Base-by-base conservation (phyloP, 2,797 vertebrate species). In the Leptodactylus fallax region DNA sequence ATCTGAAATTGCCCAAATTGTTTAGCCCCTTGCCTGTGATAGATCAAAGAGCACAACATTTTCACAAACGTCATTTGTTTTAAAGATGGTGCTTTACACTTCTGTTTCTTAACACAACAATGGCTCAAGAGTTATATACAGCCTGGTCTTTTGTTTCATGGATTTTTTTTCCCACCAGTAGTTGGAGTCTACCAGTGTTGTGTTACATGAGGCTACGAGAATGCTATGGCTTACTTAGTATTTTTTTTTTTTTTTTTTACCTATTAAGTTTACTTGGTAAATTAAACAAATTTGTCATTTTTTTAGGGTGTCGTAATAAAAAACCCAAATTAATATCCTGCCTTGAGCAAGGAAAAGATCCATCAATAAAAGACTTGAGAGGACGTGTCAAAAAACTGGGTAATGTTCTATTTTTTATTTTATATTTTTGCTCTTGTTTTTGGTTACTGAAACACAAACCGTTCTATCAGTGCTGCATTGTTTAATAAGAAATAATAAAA, bases 281-380 rank as follows among this genome's bases (percentile, higher is more conserved):
- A 36, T 69, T 27, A 27, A 11, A 69, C 25, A 69, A 69, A 16
- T 69, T 25, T 13, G 27, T 16, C 1, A 16, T 71, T 71, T 45
- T 72, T 72, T 49, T 45, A 88, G 87, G 87, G 21, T 49, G 36
- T 7, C 1, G 16, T 14, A 10, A 23, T 0, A 55, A 80, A 67
- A 88, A 88, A 23, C 87, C 87, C 21, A 58, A 63, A 4, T n/a
- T 88, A 49, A 85, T 88, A 79, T 51, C 47, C 72, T 27, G 45
- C 36, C 84, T 88, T 53, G 87, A 88, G 14, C 72, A 13, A 16
- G 82, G 65, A 21, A 6, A 72, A 53, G 74, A 84, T 55, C 87
- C 55, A 23, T 80, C 21, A 56, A 21, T 88, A 16, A 58, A 1
- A 0, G 11, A 19, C 27, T 6, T 0, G 10, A 23, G 51, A 55